Evolutionary conservation across 2,797 vertebrate genomes (phyloP), one percentile per base, ranked within the genome.

Genomic region (Bradypodion ventrale): DNA sequence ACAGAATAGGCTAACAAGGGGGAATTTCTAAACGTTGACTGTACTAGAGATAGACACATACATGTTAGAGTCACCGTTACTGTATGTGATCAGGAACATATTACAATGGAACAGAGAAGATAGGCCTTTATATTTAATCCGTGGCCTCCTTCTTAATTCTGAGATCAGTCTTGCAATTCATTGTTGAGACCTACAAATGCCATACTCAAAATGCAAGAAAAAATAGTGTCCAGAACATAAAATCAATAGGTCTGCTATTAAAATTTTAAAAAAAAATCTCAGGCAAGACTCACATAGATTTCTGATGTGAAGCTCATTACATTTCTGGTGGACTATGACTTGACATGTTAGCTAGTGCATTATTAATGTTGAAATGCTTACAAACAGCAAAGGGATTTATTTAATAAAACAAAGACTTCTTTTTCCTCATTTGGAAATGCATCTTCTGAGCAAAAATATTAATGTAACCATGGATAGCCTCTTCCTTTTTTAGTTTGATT

Each of bases 241-340:
- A 88, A 90, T 89, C 86, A 87, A 88, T 89, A 90, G 63, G 10
- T 87, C 83, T 91, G 87, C 70, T 66, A 62, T 84, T 87, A 73
- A 87, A 25, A 65, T 90, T n/a, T 13, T n/a, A n/a, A 13, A 29
- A 12, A 89, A 87, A 70, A n/a, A 62, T n/a, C 72, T 87, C 87
- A 86, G 87, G 86, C 37, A 2, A 89, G 72, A 73, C 9, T 21
- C 59, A 78, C 49, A 80, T 29, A 90, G 88, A 65, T 69, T 68
- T 76, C 63, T 27, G 62, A 37, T 76, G 74, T 81, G 35, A 89
- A 93, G 66, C 25, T 90, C 32, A 85, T 91, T 90, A 73, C 29
- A 37, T 44, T 88, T 85, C 56, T 89, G 83, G 75, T 80, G 85
- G 80, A 82, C 52, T 76, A 88, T 85, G 82, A 78, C 70, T 91